A percentile compares a stretch with the other conserved stretches of the same genome.
Conservation (phyloP, 2,113 vertebrate genomes). For the Emydocephalus ijimae region DNA sequence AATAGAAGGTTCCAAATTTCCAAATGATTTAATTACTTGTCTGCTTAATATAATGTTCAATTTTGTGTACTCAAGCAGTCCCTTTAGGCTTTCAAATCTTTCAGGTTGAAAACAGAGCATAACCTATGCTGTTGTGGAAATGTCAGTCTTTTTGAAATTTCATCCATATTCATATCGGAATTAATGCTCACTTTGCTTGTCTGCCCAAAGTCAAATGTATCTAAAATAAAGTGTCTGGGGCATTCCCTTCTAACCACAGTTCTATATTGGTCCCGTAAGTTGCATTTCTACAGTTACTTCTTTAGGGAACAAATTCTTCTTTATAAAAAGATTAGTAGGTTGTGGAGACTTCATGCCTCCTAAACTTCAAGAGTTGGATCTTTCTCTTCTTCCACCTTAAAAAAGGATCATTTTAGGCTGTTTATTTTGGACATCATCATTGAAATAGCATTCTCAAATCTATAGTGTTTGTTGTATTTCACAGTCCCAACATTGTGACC, state of each 20-base stretch:
- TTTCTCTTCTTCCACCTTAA: conserved; percentile 18
- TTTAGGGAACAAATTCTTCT: conserved; percentile 14
- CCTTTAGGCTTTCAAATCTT: conserved; percentile 16
- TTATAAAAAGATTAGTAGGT: conserved; percentile 13
- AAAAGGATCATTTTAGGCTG: not conserved
- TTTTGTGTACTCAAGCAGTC: conserved; percentile 1
- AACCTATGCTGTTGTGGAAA: not conserved
- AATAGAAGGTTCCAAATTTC: conserved; percentile 10
- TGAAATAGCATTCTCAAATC: not conserved
- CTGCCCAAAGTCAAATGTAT: not conserved
- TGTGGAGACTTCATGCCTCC: conserved; percentile 24
- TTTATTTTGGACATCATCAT: not conserved
- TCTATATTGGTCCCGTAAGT: not conserved
- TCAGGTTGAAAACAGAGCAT: not conserved
- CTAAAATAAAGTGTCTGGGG: conserved; percentile 14
- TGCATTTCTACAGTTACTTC: not conserved
- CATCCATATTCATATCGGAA: not conserved
- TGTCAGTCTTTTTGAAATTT: conserved; percentile 17
- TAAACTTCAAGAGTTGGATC: not conserved
- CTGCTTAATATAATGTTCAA: conserved; percentile 18
- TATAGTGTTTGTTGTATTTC: not conserved
- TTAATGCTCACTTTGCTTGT: not conserved
- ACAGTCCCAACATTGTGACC: not conserved
- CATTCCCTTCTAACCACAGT: not conserved
- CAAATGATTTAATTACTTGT: conserved; percentile 18